A percentile compares a stretch with the other conserved stretches of the same genome.
Evolutionary conservation across 1,140 invertebrate genomes (phyloP).

Genomic region (Melitaea cinxia): DNA sequence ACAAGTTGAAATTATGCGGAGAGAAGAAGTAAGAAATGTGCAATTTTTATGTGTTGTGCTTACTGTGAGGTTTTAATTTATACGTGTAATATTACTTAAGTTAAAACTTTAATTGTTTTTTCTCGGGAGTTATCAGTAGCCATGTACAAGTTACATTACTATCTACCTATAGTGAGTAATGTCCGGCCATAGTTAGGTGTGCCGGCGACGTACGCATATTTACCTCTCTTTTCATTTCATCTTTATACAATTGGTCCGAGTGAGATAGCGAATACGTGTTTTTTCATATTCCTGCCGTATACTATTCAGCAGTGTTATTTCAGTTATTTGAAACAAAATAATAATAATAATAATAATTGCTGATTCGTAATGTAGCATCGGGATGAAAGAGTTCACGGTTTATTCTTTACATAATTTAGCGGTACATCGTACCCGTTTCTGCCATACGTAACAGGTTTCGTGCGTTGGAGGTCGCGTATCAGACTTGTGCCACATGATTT

Average conservation of each 20-base stretch:
- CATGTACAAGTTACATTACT: conserved; percentile 56
- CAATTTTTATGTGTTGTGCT: conserved; percentile 64
- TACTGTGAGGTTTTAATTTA: conserved; percentile 50
- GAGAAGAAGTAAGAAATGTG: conserved; percentile 94
- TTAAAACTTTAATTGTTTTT: conserved; percentile 44
- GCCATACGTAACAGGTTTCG: conserved; percentile 78
- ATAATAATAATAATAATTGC: conserved; percentile 45
- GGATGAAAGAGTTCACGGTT: conserved; percentile 39
- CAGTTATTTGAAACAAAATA: conserved; percentile 50
- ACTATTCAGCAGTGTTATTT: conserved; percentile 52
- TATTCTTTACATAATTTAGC: conserved; percentile 51
- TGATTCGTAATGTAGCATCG: conserved; percentile 36
- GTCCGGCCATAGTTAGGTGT: conserved; percentile 81
- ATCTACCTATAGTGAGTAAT: conserved; percentile 81
- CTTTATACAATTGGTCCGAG: conserved; percentile 51
- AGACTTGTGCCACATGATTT: conserved; percentile 72
- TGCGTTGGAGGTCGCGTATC: conserved; percentile 74
- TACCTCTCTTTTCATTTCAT: conserved; percentile 70
- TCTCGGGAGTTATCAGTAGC: conserved; percentile 66
- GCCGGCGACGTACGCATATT: conserved; percentile 79
- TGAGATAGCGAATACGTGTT: conserved; percentile 63
- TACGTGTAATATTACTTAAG: conserved; percentile 55
- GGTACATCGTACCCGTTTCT: conserved; percentile 55
- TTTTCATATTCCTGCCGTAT: conserved; percentile 57
- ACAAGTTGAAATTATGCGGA: conserved; percentile 93